Evolutionary conservation across 1,140 invertebrate species (phyloP), one percentile per base, ranked within the genome.

Genomic region (Megalopta genalis): DNA sequence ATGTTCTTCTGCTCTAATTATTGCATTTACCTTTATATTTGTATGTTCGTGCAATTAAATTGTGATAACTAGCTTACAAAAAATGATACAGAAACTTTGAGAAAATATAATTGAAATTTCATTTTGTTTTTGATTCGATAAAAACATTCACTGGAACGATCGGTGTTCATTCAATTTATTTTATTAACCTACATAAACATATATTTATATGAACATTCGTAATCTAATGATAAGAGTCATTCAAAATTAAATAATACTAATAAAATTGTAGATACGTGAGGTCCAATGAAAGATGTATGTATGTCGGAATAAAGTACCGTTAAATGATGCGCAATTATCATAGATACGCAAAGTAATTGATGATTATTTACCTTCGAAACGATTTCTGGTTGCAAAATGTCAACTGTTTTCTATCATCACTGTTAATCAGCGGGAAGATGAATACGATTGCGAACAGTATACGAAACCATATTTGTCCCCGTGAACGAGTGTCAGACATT

Each of bases 361-460:
- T 12, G 14, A 42, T 5, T 70, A 65, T 67, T 80, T 79, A 88
- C 87, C 85, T 88, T 72, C 75, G 82, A 12, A 63, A 21, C 9
- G 79, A 67, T 46, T 71, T 73, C n/a, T 63, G 52, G 12, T 49
- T 59, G 23, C 83, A 88, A 32, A 83, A 75, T 5, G 77, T 79
- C 52, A 88, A 54, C 14, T 86, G 77, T 42, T 70, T 59, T 54
- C 81, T 77, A n/a, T 84, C 42, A 8, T 57, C n/a, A 37, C n/a
- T 65, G 16, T 75, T 46, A 62, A 57, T 67, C 16, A 60, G 46
- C 27, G 42, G 39, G 18, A 68, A 72, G 59, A 27, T 57, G 27
- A 37, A 62, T 0, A 37, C 27, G 21, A 80, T 42, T 10, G 46
- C 10, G 6, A 75, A 42, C 39, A 80, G 10, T 8, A 32, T 65